phyloP scores from a whole-genome alignment of 1,140 invertebrate species.

The Epicauta chinensis region DNA sequence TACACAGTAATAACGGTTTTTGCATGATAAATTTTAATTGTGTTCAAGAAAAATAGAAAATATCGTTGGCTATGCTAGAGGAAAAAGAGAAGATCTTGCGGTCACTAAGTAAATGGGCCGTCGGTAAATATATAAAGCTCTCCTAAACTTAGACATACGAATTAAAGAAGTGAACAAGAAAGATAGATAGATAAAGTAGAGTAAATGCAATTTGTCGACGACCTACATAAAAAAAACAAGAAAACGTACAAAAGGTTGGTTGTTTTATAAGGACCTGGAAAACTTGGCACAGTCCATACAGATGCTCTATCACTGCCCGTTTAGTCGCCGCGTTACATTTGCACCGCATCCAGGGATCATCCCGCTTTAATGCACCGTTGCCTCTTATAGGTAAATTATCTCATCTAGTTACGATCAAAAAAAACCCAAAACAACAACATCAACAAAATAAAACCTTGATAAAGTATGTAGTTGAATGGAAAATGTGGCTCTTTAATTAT shows the following conservation, averaged over 20 bases:
- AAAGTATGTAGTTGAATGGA: too few species aligned
- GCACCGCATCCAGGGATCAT: constrained; percentile 23
- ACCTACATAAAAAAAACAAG: neutral
- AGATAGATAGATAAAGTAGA: neutral
- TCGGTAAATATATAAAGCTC: too few species aligned
- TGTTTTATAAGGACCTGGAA: constrained; percentile 5
- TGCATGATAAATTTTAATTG: constrained; percentile 17
- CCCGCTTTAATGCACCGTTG: constrained; percentile 27
- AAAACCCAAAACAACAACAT: too few species aligned
- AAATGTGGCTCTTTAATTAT: too few species aligned
- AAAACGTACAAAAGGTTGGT: constrained; percentile 3
- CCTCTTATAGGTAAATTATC: constrained; percentile 23
- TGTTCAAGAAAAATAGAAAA: constrained; percentile 1
- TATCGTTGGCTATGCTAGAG: too few species aligned
- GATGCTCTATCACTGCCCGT: constrained; percentile 24
- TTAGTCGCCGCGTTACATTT: constrained; percentile 25
- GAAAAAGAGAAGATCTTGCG: constrained; percentile 3
- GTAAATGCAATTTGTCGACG: constrained; percentile 14
- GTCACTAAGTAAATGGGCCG: constrained; percentile 15
- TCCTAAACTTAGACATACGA: too few species aligned
- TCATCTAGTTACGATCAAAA: neutral
- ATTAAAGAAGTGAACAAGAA: too few species aligned
- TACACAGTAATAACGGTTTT: neutral
- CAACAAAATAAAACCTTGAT: too few species aligned
- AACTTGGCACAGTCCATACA: constrained; percentile 15